Evolutionary conservation across 2,888 invertebrate species (phyloP).

Genomic region (Steinernema hermaphroditum): DNA sequence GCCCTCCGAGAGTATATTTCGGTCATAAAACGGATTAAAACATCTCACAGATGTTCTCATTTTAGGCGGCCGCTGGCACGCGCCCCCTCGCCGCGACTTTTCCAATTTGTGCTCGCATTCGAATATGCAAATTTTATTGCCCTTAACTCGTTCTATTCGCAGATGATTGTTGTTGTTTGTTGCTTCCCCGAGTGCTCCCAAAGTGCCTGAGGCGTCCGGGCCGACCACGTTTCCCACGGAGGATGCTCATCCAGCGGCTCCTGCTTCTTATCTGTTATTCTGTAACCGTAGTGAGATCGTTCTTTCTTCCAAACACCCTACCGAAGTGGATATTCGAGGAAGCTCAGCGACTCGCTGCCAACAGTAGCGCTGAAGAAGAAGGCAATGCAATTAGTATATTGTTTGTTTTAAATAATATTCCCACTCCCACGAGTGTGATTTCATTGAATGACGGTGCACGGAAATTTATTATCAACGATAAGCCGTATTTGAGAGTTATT

Average conservation of each 20-base stretch:
- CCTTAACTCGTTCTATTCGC: constrained; percentile 13
- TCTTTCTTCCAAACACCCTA: constrained; percentile 33
- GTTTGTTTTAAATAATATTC: too few relatives aligned
- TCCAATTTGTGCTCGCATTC: constrained; percentile 20
- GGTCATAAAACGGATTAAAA: constrained; percentile 30
- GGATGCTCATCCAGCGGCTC: background rate
- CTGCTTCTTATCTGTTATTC: background rate
- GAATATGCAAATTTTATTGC: constrained; percentile 30
- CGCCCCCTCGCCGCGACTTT: constrained; percentile 27
- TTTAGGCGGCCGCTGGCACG: constrained; percentile 31
- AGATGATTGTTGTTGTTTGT: constrained; percentile 27
- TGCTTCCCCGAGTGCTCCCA: background rate
- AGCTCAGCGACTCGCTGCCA: constrained; percentile 31
- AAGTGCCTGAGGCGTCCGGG: constrained; percentile 18
- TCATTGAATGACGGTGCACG: too few relatives aligned
- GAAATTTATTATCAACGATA: too few relatives aligned
- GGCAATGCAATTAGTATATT: background rate
- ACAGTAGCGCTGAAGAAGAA: constrained; percentile 2
- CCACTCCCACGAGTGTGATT: too few relatives aligned
- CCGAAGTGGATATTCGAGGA: constrained; percentile 35
- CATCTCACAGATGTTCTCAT: constrained; percentile 30
- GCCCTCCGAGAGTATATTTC: constrained; percentile 31
- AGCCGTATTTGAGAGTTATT: too few relatives aligned
- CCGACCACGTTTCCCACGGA: background rate
- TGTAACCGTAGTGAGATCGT: constrained; percentile 21